Conservation (phyloP, 2,888 invertebrate species). For the Eristalinus sepulchralis region DNA sequence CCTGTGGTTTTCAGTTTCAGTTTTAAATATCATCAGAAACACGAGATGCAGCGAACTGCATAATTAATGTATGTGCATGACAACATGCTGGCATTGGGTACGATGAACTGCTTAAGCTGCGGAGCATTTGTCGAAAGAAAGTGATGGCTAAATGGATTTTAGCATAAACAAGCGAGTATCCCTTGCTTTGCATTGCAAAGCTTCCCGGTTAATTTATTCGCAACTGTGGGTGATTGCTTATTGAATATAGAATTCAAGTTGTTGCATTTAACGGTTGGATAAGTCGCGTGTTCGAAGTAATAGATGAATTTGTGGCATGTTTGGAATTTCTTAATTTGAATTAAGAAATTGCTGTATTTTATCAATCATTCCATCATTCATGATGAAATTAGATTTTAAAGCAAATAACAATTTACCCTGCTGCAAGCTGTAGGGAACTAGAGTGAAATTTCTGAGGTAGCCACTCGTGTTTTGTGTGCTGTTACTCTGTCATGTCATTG, state of each 20-base stretch:
- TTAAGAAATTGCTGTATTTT: background rate
- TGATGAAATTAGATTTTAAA: no score
- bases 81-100: constrained; percentile 26
- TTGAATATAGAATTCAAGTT: background rate
- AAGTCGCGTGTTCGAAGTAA: constrained; percentile 13
- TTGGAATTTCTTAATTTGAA: background rate
- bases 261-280: background rate
- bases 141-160: constrained; percentile 24
- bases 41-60: background rate
- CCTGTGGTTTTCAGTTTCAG: background rate
- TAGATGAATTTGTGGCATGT: constrained; percentile 2
- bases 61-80: constrained; percentile 25
- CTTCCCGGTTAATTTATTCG: background rate
- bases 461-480: no score
- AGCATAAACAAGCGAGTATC: background rate
- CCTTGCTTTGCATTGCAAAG: background rate
- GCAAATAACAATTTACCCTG: no score
- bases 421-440: no score
- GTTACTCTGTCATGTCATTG: no score
- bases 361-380: no score
- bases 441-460: no score
- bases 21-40: constrained; percentile 38
- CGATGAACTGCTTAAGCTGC: constrained; percentile 48
- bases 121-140: constrained; percentile 55
- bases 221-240: background rate